Conservation (phyloP, 1,140 invertebrate genomes). For the Brachionus asplanchnoidis region DNA sequence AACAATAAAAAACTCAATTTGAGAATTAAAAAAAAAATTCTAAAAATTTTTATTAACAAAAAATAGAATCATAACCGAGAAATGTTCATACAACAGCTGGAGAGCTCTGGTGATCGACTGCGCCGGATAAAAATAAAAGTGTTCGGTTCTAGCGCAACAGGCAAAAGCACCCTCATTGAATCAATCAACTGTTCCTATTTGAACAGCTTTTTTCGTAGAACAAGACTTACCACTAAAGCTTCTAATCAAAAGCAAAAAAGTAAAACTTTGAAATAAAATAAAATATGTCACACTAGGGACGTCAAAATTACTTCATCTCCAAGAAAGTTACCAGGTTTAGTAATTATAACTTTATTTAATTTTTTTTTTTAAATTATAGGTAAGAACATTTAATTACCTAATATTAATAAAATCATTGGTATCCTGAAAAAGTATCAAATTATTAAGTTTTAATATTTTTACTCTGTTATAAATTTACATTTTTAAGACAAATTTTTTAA, state of each 20-base stretch:
- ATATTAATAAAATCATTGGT: no score
- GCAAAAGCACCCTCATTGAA: slow-evolving; percentile 70
- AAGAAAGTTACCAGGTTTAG: no score
- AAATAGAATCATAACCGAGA: slow-evolving; percentile 61
- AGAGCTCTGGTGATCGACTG: slow-evolving; percentile 62
- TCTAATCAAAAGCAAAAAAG: slow-evolving; percentile 29
- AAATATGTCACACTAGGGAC: background rate
- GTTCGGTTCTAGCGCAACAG: slow-evolving; percentile 71
- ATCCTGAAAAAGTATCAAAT: no score
- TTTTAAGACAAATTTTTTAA: no score
- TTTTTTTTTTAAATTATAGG: no score
- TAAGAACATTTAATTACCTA: no score
- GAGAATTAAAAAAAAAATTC: background rate
- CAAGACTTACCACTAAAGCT: slow-evolving; percentile 39
- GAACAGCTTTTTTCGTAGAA: slow-evolving; percentile 50
- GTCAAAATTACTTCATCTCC: background rate
- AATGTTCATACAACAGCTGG: slow-evolving; percentile 67
- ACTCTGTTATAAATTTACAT: no score
- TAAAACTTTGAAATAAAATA: background rate
- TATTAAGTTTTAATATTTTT: no score
- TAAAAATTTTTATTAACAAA: background rate
- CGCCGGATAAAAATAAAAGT: slow-evolving; percentile 69
- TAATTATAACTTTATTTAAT: no score
- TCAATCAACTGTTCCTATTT: slow-evolving; percentile 62
- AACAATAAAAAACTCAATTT: no score